phyloP scores from a whole-genome alignment of 2,797 vertebrate genomes.

The Phataginus tricuspis region DNA sequence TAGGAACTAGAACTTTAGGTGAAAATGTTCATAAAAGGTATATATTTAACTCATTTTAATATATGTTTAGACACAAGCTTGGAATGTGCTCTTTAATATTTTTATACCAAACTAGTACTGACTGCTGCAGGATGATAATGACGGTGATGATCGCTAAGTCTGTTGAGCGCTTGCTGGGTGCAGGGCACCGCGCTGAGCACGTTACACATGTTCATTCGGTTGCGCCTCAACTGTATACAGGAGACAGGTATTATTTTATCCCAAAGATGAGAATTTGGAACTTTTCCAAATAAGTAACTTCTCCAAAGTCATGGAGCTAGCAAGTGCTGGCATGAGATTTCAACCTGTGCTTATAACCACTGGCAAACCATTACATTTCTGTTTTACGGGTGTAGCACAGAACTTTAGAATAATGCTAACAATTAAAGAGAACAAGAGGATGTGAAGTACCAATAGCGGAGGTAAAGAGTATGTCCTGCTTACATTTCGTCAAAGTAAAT shows the following conservation, averaged over 20 bases:
- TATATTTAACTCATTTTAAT: not conserved
- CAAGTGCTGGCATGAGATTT: not conserved
- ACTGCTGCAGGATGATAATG: not conserved
- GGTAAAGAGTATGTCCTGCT: not conserved
- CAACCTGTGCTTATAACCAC: not conserved
- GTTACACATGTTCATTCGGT: not conserved
- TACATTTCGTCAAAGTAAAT: not conserved
- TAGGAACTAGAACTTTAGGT: not conserved
- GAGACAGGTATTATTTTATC: not conserved
- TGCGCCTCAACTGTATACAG: not conserved
- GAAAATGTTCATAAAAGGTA: not conserved
- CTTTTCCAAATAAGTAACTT: not conserved
- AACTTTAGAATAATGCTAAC: not conserved
- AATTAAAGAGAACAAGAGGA: not conserved
- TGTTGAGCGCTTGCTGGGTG: not conserved
- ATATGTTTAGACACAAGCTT: not conserved
- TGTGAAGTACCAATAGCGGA: not conserved
- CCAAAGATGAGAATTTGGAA: not conserved
- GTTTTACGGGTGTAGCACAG: not conserved
- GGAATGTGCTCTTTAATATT: not conserved
- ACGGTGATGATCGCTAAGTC: accelerated
- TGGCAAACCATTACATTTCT: not conserved
- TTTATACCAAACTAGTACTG: not conserved
- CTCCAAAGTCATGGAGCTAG: not conserved
- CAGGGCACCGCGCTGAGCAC: not conserved